Conservation (phyloP, 1,140 invertebrate species). For the Antheraea mylitta region DNA sequence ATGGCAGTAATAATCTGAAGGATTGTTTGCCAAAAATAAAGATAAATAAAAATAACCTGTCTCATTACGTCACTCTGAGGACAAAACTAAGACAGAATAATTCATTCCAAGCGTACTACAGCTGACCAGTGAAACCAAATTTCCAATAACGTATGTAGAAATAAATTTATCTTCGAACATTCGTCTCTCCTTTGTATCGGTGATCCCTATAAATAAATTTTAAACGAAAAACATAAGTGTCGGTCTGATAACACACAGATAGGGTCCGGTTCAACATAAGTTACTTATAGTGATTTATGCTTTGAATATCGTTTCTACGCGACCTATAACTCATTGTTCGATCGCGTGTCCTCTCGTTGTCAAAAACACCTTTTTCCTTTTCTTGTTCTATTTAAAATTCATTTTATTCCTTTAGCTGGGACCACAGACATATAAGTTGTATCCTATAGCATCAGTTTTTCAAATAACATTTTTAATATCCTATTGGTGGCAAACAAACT, state of each 20-base stretch:
- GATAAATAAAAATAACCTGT: too few species aligned
- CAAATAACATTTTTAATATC: too few species aligned
- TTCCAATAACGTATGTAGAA: background rate
- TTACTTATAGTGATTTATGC: conserved; percentile 2
- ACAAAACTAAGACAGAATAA: background rate
- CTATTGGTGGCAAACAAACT: too few species aligned
- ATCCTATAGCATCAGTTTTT: too few species aligned
- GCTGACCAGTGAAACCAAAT: background rate
- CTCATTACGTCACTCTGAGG: too few species aligned
- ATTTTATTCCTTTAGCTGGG: background rate
- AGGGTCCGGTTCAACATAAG: background rate
- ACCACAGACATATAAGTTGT: background rate
- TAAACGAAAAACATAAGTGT: conserved; percentile 4
- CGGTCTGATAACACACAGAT: background rate
- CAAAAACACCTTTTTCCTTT: conserved; percentile 1
- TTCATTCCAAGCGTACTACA: background rate
- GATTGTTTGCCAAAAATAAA: too few species aligned
- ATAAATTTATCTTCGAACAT: background rate
- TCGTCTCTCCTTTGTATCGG: background rate
- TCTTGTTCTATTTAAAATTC: background rate
- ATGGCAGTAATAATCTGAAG: too few species aligned
- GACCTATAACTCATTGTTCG: conserved; percentile 2
- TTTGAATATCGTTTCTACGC: background rate
- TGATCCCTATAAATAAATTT: conserved; percentile 3
- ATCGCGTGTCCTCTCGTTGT: background rate